Base-by-base conservation (phyloP, 2,113 vertebrate genomes). In the Acinonyx jubatus region DNA sequence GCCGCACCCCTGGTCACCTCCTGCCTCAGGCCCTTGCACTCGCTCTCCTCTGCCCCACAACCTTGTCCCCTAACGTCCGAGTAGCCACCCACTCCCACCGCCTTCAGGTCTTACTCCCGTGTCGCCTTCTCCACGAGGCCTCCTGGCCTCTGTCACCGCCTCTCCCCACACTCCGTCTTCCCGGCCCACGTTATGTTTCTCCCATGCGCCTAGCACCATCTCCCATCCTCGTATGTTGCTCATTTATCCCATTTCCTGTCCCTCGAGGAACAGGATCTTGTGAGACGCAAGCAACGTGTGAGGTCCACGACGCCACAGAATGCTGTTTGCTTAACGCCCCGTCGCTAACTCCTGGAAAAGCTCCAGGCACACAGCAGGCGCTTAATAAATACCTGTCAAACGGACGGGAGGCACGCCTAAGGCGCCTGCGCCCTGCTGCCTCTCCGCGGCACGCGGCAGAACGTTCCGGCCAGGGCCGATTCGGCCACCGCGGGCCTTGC, bases 341-440 rank as follows among this genome's bases (percentile, higher is more conserved):
- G 27, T 31, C 21, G 15, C 21, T 33, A 19, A 29, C 7, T 13
- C 74, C 74, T 23, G 29, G 25, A 12, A 48, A 38, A 25, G 71
- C 36, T 13, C 41, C 65, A 1, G 10, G n/a, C 14, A 50, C 55
- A 36, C 7, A 6, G 16, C 15, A 61, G 82, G 57, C 5, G 6
- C 38, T 50, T 41, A 10, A 1, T 3, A 31, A 71, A 27, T 10
- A 45, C 15, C 3, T 21, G 33, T 1, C 50, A 36, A 5, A 38
- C 0, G 19, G 18, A 38, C 2, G 15, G 16, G 15, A 45, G 76
- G 68, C 0, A 0, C 57, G 76, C 13, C 8, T 0, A 4, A 4
- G 0, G 13, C 4, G 15, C 36, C 5, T 21, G 66, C 50, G 4
- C 63, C 73, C 36, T 10, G 71, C 63, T 31, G 15, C 31, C 1